These are phyloP conservation scores for Andrena chrysosceles DNA, from an alignment of 2,888 invertebrate genomes.

Conservation along the genomic window DNA sequence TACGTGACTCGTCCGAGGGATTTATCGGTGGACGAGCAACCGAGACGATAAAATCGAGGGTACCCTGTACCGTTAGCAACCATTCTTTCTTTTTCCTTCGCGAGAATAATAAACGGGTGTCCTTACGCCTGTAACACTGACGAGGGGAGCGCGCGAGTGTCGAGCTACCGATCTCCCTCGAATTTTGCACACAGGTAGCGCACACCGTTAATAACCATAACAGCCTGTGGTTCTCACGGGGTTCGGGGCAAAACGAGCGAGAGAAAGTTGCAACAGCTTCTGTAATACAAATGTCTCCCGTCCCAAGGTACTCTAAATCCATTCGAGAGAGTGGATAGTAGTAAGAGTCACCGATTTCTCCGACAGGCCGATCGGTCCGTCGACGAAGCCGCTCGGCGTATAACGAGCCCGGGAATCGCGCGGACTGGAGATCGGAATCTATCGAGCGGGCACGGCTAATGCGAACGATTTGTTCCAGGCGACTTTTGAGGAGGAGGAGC, in stretches of 20 bases:
- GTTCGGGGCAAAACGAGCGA: neutral
- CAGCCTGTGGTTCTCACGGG: no score
- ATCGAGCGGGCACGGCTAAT: conserved; percentile 44
- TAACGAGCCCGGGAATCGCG: conserved; percentile 29
- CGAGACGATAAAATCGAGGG: conserved; percentile 33
- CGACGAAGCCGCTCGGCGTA: conserved; percentile 30
- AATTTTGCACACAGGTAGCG: no score
- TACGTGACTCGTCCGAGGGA: conserved; percentile 47
- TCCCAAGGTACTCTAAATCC: neutral
- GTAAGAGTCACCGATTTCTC: neutral
- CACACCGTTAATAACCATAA: no score
- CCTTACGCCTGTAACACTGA: neutral
- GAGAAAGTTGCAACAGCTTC: neutral
- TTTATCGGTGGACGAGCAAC: conserved; percentile 38
- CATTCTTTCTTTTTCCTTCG: neutral
- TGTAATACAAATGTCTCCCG: no score
- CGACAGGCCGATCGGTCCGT: neutral
- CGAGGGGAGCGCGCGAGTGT: no score
- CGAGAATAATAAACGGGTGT: neutral
- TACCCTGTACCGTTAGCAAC: conserved; percentile 32
- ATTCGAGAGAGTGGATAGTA: neutral
- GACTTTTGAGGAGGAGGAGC: conserved; percentile 78
- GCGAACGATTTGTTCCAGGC: conserved; percentile 73
- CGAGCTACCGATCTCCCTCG: no score
- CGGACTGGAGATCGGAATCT: conserved; percentile 26